Evolutionary conservation across 2,888 invertebrate species (phyloP), one percentile per base, ranked within the genome.

Genomic region (Aphidoletes aphidimyza): DNA sequence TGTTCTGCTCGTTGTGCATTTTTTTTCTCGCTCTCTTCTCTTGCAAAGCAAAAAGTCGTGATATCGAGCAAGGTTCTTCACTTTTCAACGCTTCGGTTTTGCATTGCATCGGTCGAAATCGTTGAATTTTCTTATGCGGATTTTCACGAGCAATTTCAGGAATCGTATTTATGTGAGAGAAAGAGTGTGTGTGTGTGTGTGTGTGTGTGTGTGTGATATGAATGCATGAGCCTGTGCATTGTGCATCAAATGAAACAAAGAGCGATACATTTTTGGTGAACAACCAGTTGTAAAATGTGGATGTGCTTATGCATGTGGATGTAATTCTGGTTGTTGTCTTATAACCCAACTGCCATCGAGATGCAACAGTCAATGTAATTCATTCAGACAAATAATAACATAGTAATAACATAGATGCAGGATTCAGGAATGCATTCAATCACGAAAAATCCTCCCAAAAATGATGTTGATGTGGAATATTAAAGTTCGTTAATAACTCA

Each of bases 31-130:
- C 11, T 6, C 17, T 54, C 0, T 69, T 30, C 30, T 30, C 14
- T 9, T 5, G 3, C 17, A 30, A 30, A 11, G 69, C 69, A 69
- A 69, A 69, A 69, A 30, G 69, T 69, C 14, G 69, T 69, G 69
- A 69, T 30, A 69, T 34, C 69, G n/a, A n/a, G n/a, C 69, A 69
- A 69, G 69, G 69, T 14, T 69, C 69, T 69, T 69, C 69, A 69
- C 34, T 69, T 30, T 69, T 69, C 69, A 69, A 1, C 69, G 34
- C 30, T 11, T 30, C 30, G 69, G 69, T 14, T 17, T 17, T 19
- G 47, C 39, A 22, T 14, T 69, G 11, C 34, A 69, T 69, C 30
- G 30, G 34, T 69, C 30, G 30, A 14, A 30, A 30, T 69, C n/a
- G 17, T 14, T 3, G 30, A 30, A 30, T 11, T 69, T 69, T 69